Conservation (phyloP, 92 coral and sea anemone species). For the Siderastrea siderea region DNA sequence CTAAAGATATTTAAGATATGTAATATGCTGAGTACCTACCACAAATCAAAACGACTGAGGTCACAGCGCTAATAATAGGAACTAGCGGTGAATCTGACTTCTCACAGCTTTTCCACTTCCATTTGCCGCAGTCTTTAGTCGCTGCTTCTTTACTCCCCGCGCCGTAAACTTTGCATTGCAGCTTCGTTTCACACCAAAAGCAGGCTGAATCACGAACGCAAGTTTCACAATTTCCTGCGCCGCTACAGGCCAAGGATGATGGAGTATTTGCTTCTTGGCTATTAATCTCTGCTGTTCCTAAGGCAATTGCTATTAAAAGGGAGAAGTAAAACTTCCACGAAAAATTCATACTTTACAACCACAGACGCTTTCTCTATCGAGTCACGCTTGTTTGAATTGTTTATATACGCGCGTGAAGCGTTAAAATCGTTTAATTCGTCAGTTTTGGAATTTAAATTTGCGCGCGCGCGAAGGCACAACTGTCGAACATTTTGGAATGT, state of each 20-base stretch:
- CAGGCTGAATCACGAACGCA: constrained; percentile 52
- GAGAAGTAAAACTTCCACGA: background rate
- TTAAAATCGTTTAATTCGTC: constrained; percentile 30
- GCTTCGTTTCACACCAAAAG: constrained; percentile 62
- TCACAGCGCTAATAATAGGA: constrained; percentile 12
- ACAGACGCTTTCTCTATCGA: background rate
- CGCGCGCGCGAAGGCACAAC: constrained; percentile 16
- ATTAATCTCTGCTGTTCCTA: background rate
- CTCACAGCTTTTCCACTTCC: constrained; percentile 50
- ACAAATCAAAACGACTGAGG: constrained; percentile 14
- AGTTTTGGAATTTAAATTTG: constrained; percentile 32
- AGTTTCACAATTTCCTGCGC: constrained; percentile 27
- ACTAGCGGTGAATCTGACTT: background rate
- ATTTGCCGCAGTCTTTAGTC: constrained; percentile 2
- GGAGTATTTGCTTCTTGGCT: background rate
- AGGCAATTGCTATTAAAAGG: background rate
- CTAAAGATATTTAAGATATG: too few relatives aligned
- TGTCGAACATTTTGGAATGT: too few relatives aligned
- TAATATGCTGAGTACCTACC: constrained; percentile 5
- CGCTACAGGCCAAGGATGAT: background rate
- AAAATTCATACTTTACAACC: background rate
- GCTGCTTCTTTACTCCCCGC: background rate
- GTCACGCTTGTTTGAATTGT: background rate
- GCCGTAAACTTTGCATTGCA: constrained; percentile 24
- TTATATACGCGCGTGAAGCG: background rate